phyloP scores from a whole-genome alignment of 1,140 invertebrate genomes.

The Pemphigus obesinymphae region DNA sequence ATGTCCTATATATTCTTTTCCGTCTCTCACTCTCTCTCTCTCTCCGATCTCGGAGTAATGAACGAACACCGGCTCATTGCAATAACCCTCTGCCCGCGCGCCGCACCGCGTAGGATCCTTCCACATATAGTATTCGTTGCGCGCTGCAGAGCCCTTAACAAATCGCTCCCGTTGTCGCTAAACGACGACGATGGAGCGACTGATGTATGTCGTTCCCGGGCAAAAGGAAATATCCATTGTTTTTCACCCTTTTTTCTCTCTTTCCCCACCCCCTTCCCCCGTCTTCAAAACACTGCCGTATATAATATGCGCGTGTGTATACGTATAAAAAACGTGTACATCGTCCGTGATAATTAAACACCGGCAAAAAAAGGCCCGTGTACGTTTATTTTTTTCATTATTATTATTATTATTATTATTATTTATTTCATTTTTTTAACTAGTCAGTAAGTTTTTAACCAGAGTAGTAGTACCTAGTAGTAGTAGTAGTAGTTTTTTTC shows the following conservation, averaged over 20 bases:
- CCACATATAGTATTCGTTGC: constrained; percentile 36
- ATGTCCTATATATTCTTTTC: constrained; percentile 26
- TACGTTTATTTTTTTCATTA: not conserved
- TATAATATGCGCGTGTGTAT: too few relatives aligned
- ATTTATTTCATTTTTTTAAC: too few relatives aligned
- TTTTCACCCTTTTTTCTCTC: constrained; percentile 31
- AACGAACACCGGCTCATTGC: not conserved
- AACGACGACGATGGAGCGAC: not conserved
- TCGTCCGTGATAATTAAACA: too few relatives aligned
- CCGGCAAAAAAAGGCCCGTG: not conserved
- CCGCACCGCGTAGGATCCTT: not conserved
- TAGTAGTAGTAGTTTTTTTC: too few relatives aligned
- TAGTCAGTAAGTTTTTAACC: too few relatives aligned
- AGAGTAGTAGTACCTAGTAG: too few relatives aligned
- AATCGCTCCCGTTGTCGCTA: constrained; percentile 11
- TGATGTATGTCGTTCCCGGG: not conserved
- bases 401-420: not conserved
- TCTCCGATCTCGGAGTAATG: not conserved
- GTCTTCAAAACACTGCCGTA: not conserved
- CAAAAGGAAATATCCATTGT: constrained; percentile 28
- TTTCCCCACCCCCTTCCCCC: too few relatives aligned
- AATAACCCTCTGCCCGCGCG: not conserved
- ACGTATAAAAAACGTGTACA: not conserved
- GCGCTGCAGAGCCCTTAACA: constrained; percentile 17
- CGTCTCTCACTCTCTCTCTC: constrained; percentile 16